Conservation (phyloP, 1,140 invertebrate genomes). For the Acarapis woodi region DNA sequence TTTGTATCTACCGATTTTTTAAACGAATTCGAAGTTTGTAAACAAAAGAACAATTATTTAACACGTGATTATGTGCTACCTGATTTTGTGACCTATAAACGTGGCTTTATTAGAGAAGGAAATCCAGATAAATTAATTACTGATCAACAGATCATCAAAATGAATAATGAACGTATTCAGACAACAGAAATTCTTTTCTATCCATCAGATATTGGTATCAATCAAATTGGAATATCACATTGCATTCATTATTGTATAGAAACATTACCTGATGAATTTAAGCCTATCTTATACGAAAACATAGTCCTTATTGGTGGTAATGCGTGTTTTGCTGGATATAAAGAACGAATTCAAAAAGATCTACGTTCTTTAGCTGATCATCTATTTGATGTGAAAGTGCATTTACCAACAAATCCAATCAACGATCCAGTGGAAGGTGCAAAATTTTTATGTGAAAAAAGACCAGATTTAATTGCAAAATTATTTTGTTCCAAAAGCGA, state of each 20-base stretch:
- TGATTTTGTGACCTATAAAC: conserved; percentile 56
- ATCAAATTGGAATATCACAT: conserved; percentile 78
- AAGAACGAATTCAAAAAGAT: conserved; percentile 40
- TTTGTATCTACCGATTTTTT: conserved; percentile 68
- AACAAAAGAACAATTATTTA: conserved; percentile 31
- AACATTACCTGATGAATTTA: conserved; percentile 25
- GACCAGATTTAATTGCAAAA: conserved; percentile 13
- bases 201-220: conserved; percentile 76
- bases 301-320: conserved; percentile 79
- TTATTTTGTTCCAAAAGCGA: conserved; percentile 37
- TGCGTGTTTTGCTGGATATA: conserved; percentile 36
- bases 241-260: conserved; percentile 40
- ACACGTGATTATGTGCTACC: conserved; percentile 75
- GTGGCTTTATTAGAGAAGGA: conserved; percentile 37
- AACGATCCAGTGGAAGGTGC: conserved; percentile 69
- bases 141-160: conserved; percentile 33
- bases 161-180: conserved; percentile 50
- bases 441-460: conserved; percentile 33
- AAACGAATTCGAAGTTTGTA: conserved; percentile 44
- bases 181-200: conserved; percentile 83
- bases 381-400: conserved; percentile 39
- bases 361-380: conserved; percentile 41
- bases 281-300: conserved; percentile 52
- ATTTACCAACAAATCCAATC: conserved; percentile 32
- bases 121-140: conserved; percentile 17